Conservation (phyloP, 2,113 vertebrate genomes). For the Megaptera novaeangliae region DNA sequence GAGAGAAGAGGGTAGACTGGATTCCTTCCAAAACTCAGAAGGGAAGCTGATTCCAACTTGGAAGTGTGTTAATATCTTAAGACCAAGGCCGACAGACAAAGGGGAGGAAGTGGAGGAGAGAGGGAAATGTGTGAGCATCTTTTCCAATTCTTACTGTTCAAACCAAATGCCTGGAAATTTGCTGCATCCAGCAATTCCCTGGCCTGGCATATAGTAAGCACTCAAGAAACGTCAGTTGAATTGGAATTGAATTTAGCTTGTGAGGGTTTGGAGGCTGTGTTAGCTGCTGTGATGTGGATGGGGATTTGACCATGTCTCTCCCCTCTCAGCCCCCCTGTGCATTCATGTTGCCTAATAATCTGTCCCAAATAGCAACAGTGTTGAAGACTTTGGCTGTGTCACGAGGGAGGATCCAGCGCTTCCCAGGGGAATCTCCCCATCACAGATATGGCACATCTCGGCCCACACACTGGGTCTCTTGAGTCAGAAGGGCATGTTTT, state of each 20-base stretch:
- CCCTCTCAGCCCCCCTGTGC: background rate
- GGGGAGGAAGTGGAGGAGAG: constrained; percentile 58
- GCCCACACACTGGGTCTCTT: background rate
- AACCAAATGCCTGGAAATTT: background rate
- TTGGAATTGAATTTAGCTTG: background rate
- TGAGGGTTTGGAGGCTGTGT: background rate
- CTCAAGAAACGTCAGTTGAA: background rate
- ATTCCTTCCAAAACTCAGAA: constrained; percentile 76
- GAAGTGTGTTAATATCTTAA: constrained; percentile 73
- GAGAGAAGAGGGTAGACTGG: constrained; percentile 73
- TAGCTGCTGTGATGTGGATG: background rate
- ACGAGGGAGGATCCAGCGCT: background rate
- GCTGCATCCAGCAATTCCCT: background rate
- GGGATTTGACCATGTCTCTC: background rate
- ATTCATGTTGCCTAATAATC: background rate
- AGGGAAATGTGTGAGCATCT: background rate
- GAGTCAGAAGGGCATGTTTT: background rate
- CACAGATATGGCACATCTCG: background rate
- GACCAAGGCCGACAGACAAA: constrained; percentile 66
- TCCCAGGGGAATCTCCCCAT: background rate
- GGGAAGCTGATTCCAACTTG: constrained; percentile 63
- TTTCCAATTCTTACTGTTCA: constrained; percentile 60
- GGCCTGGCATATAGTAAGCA: background rate
- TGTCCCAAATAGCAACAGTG: background rate
- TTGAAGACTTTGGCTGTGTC: background rate